Evolutionary conservation across 2,888 invertebrate species (phyloP).

Genomic region (Lepidochrysops patricia): DNA sequence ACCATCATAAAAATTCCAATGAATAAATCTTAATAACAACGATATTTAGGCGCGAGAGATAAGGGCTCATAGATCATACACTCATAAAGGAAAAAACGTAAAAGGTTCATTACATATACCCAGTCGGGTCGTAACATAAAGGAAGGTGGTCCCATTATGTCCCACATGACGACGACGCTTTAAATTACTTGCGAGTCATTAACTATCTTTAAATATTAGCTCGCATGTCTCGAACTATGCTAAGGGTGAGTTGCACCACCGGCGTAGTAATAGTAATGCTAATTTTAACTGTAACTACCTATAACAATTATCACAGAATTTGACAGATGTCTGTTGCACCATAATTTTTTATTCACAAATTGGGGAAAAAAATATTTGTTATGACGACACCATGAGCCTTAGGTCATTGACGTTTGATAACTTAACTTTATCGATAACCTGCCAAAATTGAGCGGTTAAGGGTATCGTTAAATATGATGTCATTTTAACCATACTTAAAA

Average conservation of each 20-base stretch:
- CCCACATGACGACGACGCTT: conserved; percentile 17
- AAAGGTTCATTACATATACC: conserved; percentile 6
- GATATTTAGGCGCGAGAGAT: not conserved
- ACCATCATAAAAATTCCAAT: not conserved
- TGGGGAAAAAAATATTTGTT: too few species aligned
- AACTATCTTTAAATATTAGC: conserved; percentile 20
- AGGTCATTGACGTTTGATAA: too few species aligned
- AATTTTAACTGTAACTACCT: not conserved
- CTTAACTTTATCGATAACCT: too few species aligned
- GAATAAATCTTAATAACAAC: not conserved
- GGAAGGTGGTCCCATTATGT: conserved; percentile 18
- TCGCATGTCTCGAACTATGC: conserved; percentile 2
- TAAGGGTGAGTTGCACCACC: not conserved
- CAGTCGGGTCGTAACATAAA: conserved; percentile 12
- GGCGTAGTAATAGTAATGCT: too few species aligned
- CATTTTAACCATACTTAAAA: too few species aligned
- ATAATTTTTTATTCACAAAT: too few species aligned
- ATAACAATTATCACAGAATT: too few species aligned
- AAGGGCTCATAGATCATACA: conserved; percentile 1
- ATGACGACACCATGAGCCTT: too few species aligned
- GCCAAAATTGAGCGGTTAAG: too few species aligned
- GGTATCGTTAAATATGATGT: too few species aligned
- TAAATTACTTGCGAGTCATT: conserved; percentile 21
- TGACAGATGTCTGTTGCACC: too few species aligned
- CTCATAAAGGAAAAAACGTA: conserved; percentile 9